phyloP scores from a whole-genome alignment of 2,888 invertebrate genomes.

The Stenolophus ochropezus region DNA sequence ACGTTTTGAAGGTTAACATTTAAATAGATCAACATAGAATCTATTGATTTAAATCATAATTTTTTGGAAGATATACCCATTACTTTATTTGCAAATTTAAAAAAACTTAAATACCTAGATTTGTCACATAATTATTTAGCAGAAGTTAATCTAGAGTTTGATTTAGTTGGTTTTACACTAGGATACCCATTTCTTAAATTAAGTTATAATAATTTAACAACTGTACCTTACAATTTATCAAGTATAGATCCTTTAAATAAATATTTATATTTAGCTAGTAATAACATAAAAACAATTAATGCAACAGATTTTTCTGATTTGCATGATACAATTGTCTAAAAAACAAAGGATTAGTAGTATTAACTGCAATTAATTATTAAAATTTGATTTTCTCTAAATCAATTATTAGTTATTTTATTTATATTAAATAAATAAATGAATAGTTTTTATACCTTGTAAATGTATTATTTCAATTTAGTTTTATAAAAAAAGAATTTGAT shows the following conservation, averaged over 20 bases:
- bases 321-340: background rate
- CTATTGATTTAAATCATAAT: constrained; percentile 59
- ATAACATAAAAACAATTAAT: constrained; percentile 2
- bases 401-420: no score
- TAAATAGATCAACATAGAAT: background rate
- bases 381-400: no score
- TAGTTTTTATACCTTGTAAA: no score
- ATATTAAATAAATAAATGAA: no score
- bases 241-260: background rate
- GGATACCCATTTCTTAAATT: background rate
- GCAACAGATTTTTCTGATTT: background rate
- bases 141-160: background rate
- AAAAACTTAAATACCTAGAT: background rate
- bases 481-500: no score
- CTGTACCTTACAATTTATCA: background rate
- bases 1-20: no score
- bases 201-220: background rate
- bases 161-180: background rate
- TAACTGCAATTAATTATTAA: no score
- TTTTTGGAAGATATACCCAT: constrained; percentile 75
- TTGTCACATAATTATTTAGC: background rate
- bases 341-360: background rate
- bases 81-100: background rate
- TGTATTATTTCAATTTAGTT: no score
- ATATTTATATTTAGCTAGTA: background rate